A percentile compares a stretch with the other conserved stretches of the same genome.
phyloP scores from a whole-genome alignment of 2,797 vertebrate genomes.

The Lacerta viridis region DNA sequence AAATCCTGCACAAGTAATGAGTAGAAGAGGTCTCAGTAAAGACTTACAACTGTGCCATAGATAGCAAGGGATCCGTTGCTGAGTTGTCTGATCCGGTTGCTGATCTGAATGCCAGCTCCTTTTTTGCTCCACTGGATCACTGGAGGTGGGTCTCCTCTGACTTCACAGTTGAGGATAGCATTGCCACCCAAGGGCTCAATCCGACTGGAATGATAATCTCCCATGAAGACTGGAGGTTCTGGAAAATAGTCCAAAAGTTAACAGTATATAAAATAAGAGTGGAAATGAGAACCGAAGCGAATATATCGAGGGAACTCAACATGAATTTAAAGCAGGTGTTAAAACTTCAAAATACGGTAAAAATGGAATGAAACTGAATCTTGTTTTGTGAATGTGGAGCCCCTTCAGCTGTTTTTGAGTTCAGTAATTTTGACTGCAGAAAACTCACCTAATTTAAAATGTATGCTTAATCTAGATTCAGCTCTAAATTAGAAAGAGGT shows the following conservation, averaged over 20 bases:
- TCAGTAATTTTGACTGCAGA: not conserved
- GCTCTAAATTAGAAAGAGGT: slow-evolving; percentile 29
- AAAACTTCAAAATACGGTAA: not conserved
- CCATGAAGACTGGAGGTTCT: slow-evolving; percentile 97
- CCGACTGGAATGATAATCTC: slow-evolving; percentile 88
- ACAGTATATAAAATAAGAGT: slow-evolving; percentile 2
- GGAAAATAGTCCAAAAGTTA: slow-evolving; percentile 27
- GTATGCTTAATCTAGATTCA: not conserved
- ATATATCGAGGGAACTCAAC: not conserved
- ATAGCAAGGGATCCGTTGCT: slow-evolving; percentile 95
- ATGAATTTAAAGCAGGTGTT: not conserved
- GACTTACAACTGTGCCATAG: slow-evolving; percentile 91
- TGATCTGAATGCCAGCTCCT: slow-evolving; percentile 86
- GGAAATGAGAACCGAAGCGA: not conserved
- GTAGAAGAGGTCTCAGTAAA: not conserved
- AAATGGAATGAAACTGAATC: not conserved
- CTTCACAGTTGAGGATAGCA: slow-evolving; percentile 92
- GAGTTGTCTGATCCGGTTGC: slow-evolving; percentile 89
- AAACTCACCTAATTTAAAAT: not conserved
- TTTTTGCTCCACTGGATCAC: slow-evolving; percentile 94
- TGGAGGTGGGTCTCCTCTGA: slow-evolving; percentile 92
- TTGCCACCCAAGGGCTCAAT: slow-evolving; percentile 94
- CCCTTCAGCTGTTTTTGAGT: not conserved
- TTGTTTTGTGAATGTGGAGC: not conserved
- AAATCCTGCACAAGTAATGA: not conserved